A percentile compares a stretch with the other conserved stretches of the same genome.
phyloP scores from a whole-genome alignment of 2,113 vertebrate species.

The Edolisoma coerulescens region DNA sequence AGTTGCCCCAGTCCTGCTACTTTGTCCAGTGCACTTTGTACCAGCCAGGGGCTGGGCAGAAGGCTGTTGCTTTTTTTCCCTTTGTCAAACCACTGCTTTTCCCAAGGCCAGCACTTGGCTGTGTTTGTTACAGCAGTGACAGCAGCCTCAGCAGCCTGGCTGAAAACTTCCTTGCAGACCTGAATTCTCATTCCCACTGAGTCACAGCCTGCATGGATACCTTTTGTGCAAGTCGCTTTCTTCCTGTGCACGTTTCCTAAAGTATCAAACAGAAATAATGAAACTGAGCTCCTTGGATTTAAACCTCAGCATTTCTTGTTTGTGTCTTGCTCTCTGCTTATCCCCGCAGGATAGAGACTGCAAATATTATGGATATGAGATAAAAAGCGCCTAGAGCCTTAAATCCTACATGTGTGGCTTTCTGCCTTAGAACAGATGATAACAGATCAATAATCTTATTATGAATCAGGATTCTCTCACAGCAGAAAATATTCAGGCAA shows the following conservation, averaged over 20 bases:
- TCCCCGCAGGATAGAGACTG: not conserved
- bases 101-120: accelerated
- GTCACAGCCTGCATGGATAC: not conserved
- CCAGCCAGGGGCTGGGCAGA: not conserved
- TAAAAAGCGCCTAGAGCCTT: constrained; percentile 12
- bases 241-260: not conserved
- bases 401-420: not conserved
- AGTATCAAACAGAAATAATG: not conserved
- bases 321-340: constrained; percentile 2
- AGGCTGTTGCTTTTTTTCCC: not conserved
- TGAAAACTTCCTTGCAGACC: not conserved
- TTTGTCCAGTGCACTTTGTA: not conserved
- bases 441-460: constrained; percentile 52
- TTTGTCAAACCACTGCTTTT: not conserved
- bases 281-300: not conserved
- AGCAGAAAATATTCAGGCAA: not conserved
- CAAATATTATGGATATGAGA: constrained; percentile 45
- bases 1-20: not conserved
- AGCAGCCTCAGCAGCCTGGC: not conserved
- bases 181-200: not conserved
- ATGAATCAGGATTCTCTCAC: not conserved
- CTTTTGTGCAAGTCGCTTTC: not conserved
- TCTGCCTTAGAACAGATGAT: constrained; percentile 24
- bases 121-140: not conserved
- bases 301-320: constrained; percentile 4